Conservation (phyloP, 2,797 vertebrate genomes). For the Argya squamiceps region DNA sequence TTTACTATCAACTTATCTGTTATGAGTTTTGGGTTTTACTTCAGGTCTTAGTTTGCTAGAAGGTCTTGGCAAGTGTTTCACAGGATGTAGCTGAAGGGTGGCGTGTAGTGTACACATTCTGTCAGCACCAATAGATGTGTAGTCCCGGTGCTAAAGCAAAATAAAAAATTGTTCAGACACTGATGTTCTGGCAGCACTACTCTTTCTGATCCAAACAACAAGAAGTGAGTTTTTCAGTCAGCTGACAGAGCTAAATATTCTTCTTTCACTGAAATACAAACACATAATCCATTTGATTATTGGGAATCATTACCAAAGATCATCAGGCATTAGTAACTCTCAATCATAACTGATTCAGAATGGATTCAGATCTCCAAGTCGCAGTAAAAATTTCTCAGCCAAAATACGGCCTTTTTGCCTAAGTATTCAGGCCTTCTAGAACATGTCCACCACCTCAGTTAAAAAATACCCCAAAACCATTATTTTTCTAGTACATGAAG, state of each 20-base stretch:
- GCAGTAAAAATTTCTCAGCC: neutral
- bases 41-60: neutral
- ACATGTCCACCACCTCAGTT: neutral
- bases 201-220: neutral
- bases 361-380: neutral
- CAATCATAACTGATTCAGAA: neutral
- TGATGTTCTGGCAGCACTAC: neutral
- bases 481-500: conserved; percentile 21
- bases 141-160: neutral
- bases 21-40: neutral
- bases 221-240: neutral
- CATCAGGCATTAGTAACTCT: neutral
- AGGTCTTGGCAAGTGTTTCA: neutral
- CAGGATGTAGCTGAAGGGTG: neutral
- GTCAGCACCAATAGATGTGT: neutral
- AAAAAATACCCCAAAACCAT: neutral
- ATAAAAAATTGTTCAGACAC: neutral
- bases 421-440: neutral
- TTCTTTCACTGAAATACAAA: neutral
- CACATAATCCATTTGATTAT: neutral
- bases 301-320: neutral
- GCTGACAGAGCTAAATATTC: neutral
- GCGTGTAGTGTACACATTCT: neutral
- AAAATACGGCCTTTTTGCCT: neutral
- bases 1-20: neutral